Base-by-base conservation (phyloP, 1,140 invertebrate species). In the Drosophila neocordata region DNA sequence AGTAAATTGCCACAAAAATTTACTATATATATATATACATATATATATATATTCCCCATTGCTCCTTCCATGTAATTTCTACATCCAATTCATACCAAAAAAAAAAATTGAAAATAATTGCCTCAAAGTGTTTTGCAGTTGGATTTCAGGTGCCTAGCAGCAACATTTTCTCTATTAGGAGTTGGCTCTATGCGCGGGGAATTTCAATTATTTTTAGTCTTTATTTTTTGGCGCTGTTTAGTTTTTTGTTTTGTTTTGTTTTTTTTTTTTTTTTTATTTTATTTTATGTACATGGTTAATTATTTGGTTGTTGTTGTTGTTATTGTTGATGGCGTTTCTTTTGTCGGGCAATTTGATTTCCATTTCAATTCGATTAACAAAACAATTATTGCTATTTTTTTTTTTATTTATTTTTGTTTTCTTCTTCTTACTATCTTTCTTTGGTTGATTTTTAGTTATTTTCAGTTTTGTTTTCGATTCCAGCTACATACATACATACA, bases 341-440 rank as follows among this genome's bases (percentile, higher is more conserved):
- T 67, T 80, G 65, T 76, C 18, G 52, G 44, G 41, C 67, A 72
- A 79, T 80, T 79, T 73, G 75, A 82, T 83, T 79, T 83, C 65
- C 79, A 83, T 75, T 83, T 83, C 68, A 62, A 73, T 79, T 70
- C 59, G 78, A 77, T 81, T 63, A 68, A 61, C 70, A 65, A 72
- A 69, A 56, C 20, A 62, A 41, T 63, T 48, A 64, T n/a, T n/a
- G 4, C 37, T 22, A 20, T n/a, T n/a, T 13, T 11, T 65, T n/a
- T 24, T 52, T 0, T 41, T 69, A 27, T 53, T 55, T 9, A 53
- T 74, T 48, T 58, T 59, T 55, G 20, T 60, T 44, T 52, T 61
- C 68, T 69, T 66, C 22, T 31, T 41, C 24, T 53, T 34, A 20
- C 59, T 55, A 13, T 52, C 11, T 55, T 74, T 73, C 34, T 61